Percentiles rank a stretch among this genome's conserved stretches.
Evolutionary conservation across 1,140 invertebrate species (phyloP).

Genomic region (Drosophila bifasciata): DNA sequence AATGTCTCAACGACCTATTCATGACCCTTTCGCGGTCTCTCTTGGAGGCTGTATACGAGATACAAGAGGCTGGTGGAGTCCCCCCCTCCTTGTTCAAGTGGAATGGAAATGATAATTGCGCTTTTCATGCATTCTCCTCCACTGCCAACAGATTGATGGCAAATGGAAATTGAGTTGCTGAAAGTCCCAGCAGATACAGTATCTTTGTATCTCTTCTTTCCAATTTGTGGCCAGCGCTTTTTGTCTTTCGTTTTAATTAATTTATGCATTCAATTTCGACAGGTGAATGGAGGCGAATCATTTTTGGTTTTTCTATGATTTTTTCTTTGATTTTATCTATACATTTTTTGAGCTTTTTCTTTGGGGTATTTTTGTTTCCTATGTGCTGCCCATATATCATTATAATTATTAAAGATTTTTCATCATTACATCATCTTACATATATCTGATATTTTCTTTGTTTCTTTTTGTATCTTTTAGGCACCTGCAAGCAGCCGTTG

Average conservation of each 20-base stretch:
- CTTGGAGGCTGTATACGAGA: slow-evolving; percentile 17
- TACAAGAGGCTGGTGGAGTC: slow-evolving; percentile 7
- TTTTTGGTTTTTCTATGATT: slow-evolving; percentile 56
- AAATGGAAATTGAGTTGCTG: slow-evolving; percentile 69
- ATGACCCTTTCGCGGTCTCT: slow-evolving; percentile 73
- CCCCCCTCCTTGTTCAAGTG: slow-evolving; percentile 49
- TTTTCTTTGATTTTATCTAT: slow-evolving; percentile 50
- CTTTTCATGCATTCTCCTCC: slow-evolving; percentile 67
- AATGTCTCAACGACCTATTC: slow-evolving; percentile 76
- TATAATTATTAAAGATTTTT: slow-evolving; percentile 48
- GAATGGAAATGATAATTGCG: slow-evolving; percentile 68
- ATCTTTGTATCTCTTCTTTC: slow-evolving; percentile 28
- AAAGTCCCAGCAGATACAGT: slow-evolving; percentile 16
- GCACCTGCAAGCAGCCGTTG: slow-evolving; percentile 91
- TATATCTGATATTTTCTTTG: slow-evolving; percentile 33
- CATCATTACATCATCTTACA: slow-evolving; percentile 26
- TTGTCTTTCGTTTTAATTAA: slow-evolving; percentile 54
- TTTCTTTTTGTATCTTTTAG: slow-evolving; percentile 85
- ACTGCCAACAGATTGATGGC: slow-evolving; percentile 57
- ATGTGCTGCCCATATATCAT: slow-evolving; percentile 51
- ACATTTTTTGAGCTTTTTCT: slow-evolving; percentile 32
- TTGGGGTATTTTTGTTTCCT: slow-evolving; percentile 20
- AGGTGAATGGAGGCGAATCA: slow-evolving; percentile 43
- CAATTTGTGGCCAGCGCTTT: slow-evolving; percentile 11
- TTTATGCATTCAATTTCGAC: slow-evolving; percentile 56